phyloP scores from a whole-genome alignment of 2,113 vertebrate species.

The Blennius ocellaris region DNA sequence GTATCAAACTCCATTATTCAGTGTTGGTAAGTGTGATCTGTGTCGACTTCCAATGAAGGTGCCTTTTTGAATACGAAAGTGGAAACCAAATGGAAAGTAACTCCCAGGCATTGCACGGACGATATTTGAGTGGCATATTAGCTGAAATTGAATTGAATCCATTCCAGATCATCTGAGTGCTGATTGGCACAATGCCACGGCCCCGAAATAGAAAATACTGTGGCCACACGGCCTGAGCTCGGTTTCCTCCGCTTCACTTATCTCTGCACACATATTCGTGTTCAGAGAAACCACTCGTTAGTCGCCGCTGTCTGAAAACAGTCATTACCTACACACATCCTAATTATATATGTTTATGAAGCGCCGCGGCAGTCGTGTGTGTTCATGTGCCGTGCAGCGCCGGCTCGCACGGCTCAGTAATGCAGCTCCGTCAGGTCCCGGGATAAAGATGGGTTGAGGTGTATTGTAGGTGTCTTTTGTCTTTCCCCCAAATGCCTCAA shows the following conservation, averaged over 20 bases:
- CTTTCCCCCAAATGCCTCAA: slow-evolving; percentile 50
- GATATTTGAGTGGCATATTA: neutral
- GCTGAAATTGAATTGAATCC: slow-evolving; percentile 21
- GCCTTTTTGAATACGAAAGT: neutral
- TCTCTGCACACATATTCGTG: neutral
- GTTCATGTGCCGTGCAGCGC: slow-evolving; percentile 5
- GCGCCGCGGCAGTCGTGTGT: neutral
- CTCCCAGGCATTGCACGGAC: neutral
- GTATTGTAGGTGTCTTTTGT: slow-evolving; percentile 37
- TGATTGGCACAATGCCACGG: slow-evolving; percentile 29
- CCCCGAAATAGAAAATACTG: slow-evolving; percentile 38
- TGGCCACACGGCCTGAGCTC: neutral
- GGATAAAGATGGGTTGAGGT: slow-evolving; percentile 34
- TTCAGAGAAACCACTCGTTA: neutral
- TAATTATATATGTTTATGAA: neutral
- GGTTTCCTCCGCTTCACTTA: slow-evolving; percentile 5
- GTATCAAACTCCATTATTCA: no score
- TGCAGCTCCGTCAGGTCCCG: neutral
- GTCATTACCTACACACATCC: slow-evolving; percentile 1
- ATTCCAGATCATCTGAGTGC: slow-evolving; percentile 16
- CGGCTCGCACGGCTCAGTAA: slow-evolving; percentile 18
- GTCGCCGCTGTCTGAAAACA: slow-evolving; percentile 2
- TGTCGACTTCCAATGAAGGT: no score
- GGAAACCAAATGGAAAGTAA: slow-evolving; percentile 28
- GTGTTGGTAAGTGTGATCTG: no score